phyloP scores from a whole-genome alignment of 2,113 vertebrate genomes.

The Aplodontia rufa region DNA sequence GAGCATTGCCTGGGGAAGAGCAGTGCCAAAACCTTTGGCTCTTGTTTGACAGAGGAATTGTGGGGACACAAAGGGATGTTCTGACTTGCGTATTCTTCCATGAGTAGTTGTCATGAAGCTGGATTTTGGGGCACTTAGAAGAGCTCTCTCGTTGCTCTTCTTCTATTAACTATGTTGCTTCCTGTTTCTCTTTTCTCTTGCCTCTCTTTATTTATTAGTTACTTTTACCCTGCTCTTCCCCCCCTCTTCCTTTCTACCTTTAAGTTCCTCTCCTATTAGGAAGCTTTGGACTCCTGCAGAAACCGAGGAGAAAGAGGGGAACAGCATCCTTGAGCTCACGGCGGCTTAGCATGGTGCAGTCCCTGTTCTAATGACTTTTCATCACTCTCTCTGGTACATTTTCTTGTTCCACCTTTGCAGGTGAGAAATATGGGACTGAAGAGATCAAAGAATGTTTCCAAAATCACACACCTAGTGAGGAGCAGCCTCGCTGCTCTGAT shows the following conservation, averaged over 20 bases:
- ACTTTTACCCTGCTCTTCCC: background rate
- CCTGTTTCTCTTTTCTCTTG: background rate
- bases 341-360: background rate
- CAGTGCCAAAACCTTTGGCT: background rate
- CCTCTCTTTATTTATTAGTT: background rate
- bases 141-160: accelerated
- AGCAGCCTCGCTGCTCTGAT: background rate
- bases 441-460: background rate
- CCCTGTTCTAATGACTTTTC: background rate
- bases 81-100: background rate
- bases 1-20: background rate
- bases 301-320: too few species aligned
- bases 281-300: background rate
- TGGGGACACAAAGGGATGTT: background rate
- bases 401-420: background rate
- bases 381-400: background rate
- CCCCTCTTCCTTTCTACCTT: background rate
- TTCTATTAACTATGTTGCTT: background rate
- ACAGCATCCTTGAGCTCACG: accelerated
- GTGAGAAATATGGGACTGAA: background rate
- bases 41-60: background rate
- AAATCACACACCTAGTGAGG: background rate
- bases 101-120: background rate
- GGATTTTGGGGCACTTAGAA: background rate
- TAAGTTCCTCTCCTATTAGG: background rate